Evolutionary conservation across 64 coral and sea anemone species (phyloP), one percentile per base, ranked within the genome.

Genomic region (Porites lutea): DNA sequence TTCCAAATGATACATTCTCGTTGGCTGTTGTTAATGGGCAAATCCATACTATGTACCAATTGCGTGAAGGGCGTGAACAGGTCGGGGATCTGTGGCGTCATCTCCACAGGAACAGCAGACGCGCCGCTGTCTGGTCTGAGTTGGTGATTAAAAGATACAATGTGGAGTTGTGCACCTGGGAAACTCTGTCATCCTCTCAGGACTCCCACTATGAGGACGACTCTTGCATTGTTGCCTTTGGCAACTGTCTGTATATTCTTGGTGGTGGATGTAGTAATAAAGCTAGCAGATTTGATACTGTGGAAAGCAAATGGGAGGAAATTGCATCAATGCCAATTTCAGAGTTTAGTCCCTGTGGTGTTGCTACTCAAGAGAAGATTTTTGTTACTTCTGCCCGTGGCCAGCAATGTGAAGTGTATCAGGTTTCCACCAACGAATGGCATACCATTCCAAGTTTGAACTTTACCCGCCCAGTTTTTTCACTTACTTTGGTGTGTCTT

Each of bases 281-380:
- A 20, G 93, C 67, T 0, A 89, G 91, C 43, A 91, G 72, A 60
- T 95, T 91, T 37, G 67, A 95, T 45, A 74, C 88, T 10, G 80
- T 44, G 37, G 48, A 57, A 16, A 66, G 80, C 8, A 49, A 51
- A 21, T 95, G 93, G 93, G 81, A 69, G 8, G 44, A 37, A 54
- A 53, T 95, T 22, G 16, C 87, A 3, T 46, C 79, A 11, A 87
- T 79, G 82, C 59, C 50, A 12, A 53, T 91, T 8, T 12, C 46
- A 22, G 50, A 89, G 6, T 74, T 37, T 22, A 55, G 74, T 54
- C 88, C 89, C 0, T 54, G 71, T 37, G 93, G 93, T 10, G 82
- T 79, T 20, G 52, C 75, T 22, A 48, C n/a, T 13, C 83, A 82
- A 53, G 72, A 88, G 8, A 77, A 43, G 11, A 67, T 95, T 37